These are phyloP conservation scores for Otocyon megalotis DNA, from an alignment of 2,113 vertebrate genomes.

Conservation along the genomic window DNA sequence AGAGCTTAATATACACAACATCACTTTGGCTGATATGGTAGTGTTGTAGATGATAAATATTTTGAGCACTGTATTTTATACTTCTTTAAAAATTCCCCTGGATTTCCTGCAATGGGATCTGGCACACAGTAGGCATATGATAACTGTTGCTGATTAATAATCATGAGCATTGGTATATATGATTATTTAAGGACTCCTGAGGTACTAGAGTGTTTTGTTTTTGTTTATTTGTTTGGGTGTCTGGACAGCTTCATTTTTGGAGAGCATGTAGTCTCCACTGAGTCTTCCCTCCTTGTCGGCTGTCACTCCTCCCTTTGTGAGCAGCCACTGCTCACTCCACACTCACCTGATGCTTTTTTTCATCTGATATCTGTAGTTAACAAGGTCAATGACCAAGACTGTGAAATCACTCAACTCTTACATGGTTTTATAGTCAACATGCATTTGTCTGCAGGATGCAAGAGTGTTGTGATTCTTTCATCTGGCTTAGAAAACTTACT, in stretches of 20 bases:
- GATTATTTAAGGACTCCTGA: not conserved
- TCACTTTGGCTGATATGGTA: not conserved
- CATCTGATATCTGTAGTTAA: not conserved
- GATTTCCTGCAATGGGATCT: slow-evolving; percentile 16
- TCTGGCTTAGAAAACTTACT: slow-evolving; percentile 2
- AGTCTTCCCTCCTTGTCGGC: not conserved
- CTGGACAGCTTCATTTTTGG: not conserved
- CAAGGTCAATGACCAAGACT: not conserved
- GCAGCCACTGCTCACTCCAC: not conserved
- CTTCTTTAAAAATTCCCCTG: not conserved
- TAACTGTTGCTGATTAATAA: not conserved
- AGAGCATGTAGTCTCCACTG: not conserved
- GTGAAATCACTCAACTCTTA: not conserved
- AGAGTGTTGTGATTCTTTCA: not conserved
- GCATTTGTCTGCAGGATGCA: not conserved
- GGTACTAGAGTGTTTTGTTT: not conserved
- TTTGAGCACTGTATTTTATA: not conserved
- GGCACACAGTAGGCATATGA: not conserved
- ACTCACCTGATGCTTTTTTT: not conserved
- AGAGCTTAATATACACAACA: not conserved
- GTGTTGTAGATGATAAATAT: not conserved
- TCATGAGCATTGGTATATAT: not conserved
- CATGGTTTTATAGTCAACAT: not conserved
- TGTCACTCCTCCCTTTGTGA: not conserved
- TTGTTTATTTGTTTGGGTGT: not conserved